Evolutionary conservation across 2,888 invertebrate species (phyloP).

Genomic region (Rotaria socialis): DNA sequence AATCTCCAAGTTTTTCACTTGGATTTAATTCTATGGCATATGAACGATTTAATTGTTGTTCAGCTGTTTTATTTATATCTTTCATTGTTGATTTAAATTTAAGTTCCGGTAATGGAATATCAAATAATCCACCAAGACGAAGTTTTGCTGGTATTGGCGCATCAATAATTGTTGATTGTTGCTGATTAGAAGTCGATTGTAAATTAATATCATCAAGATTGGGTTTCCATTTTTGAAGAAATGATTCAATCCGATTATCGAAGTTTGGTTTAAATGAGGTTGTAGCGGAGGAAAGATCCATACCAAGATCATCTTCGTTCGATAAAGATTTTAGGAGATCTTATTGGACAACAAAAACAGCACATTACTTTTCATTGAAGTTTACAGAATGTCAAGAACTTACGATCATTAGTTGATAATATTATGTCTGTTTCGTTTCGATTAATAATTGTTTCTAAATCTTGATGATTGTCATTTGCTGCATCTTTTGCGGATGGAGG

Average conservation of each 20-base stretch:
- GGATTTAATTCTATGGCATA: slow-evolving; percentile 31
- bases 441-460: slow-evolving; percentile 24
- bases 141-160: neutral
- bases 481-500: neutral
- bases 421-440: neutral
- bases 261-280: neutral
- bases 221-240: neutral
- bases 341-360: neutral
- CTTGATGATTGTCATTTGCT: neutral
- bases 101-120: neutral
- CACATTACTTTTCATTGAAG: neutral
- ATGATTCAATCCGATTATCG: neutral
- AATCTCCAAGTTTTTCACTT: neutral
- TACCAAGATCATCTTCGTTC: neutral
- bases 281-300: neutral
- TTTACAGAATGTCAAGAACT: neutral
- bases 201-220: neutral
- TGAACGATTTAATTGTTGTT: neutral
- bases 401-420: neutral
- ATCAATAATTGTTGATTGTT: neutral
- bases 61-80: neutral
- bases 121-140: neutral
- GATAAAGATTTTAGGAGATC: neutral
- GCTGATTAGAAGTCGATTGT: neutral
- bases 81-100: neutral